Conservation (phyloP, 2,797 vertebrate genomes). For the Pogoniulus pusillus region DNA sequence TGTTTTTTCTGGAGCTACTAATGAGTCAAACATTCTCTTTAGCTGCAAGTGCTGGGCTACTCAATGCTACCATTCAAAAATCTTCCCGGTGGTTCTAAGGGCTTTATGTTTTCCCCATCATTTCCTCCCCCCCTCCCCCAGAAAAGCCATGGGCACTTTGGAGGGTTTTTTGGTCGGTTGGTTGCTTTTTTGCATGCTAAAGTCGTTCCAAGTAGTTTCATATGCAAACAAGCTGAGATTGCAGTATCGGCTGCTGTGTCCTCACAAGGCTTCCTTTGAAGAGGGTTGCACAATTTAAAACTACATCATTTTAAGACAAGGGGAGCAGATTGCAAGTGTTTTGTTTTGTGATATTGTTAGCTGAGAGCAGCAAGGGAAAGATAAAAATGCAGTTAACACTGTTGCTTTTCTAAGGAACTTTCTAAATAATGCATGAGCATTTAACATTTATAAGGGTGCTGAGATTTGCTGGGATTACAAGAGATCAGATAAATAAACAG, state of each 20-base stretch:
- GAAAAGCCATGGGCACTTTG: background rate
- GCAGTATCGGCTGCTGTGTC: background rate
- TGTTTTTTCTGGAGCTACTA: background rate
- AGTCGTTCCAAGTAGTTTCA: background rate
- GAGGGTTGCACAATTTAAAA: background rate
- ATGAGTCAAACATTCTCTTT: background rate
- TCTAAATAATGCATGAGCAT: background rate
- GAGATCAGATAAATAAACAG: background rate
- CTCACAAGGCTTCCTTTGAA: background rate
- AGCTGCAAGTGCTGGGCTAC: background rate
- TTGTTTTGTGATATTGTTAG: background rate
- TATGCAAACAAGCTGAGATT: background rate
- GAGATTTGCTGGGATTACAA: background rate
- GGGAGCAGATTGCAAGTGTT: background rate
- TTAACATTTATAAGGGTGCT: background rate
- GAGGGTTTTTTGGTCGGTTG: background rate
- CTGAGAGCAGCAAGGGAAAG: background rate
- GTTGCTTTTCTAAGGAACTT: background rate
- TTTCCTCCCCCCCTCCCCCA: background rate
- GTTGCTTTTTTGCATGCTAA: background rate
- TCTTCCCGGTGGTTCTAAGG: background rate
- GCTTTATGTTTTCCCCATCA: background rate
- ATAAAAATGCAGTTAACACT: background rate
- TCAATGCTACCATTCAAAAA: background rate
- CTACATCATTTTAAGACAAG: background rate